A percentile compares a stretch with the other conserved stretches of the same genome.
These are phyloP conservation scores for Homarus gammarus DNA, from an alignment of 2,888 invertebrate genomes.

Conservation along the genomic window DNA sequence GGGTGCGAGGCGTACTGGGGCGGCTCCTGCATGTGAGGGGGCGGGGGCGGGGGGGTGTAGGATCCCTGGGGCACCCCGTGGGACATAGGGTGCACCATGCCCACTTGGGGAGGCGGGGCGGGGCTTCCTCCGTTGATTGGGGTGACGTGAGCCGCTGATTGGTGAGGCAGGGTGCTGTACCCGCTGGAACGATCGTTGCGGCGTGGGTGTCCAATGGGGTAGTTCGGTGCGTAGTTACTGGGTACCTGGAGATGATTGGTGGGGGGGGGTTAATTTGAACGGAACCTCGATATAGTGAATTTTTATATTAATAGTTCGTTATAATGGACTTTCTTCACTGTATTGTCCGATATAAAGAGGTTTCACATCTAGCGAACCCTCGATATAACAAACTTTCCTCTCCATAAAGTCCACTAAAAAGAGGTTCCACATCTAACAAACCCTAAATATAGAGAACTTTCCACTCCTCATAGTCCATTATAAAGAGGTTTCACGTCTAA, in stretches of 20 bases:
- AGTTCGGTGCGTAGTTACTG: slow-evolving; percentile 97
- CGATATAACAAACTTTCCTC: no score
- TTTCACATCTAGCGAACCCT: no score
- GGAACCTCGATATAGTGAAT: no score
- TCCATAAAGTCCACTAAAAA: no score
- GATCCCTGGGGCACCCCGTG: slow-evolving; percentile 73
- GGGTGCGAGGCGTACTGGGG: slow-evolving; percentile 78
- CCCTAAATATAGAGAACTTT: no score
- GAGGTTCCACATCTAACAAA: no score
- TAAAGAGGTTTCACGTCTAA: no score
- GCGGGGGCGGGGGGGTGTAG: slow-evolving; percentile 63
- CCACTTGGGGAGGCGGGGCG: slow-evolving; percentile 82
- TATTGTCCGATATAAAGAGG: no score
- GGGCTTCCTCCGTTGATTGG: slow-evolving; percentile 34
- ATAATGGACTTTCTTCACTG: no score
- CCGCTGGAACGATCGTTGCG: slow-evolving; percentile 78
- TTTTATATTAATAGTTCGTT: no score
- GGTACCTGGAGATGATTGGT: slow-evolving; percentile 86
- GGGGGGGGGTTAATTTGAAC: no score
- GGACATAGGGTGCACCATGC: slow-evolving; percentile 91
- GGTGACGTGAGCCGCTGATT: slow-evolving; percentile 79
- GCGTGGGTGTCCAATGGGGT: slow-evolving; percentile 89
- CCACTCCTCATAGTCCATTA: no score
- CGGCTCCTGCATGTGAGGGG: slow-evolving; percentile 69
- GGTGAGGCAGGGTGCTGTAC: slow-evolving; percentile 91